Conservation (phyloP, 2,797 vertebrate genomes). For the Gobio occitaniae region DNA sequence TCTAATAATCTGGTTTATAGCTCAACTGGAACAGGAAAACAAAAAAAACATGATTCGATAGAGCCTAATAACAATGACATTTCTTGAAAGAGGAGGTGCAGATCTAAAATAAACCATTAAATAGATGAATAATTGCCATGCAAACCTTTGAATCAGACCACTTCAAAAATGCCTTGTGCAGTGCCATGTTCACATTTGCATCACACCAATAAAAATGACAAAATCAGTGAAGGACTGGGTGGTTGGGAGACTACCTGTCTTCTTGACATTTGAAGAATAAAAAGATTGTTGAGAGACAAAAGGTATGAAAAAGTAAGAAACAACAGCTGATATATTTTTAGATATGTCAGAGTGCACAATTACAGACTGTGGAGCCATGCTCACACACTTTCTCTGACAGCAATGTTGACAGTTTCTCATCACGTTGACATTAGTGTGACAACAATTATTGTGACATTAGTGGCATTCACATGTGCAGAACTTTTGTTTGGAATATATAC, state of each 20-base stretch:
- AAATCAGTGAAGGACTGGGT: background rate
- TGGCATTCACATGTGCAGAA: background rate
- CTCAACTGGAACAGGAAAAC: background rate
- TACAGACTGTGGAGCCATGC: background rate
- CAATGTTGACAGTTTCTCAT: slow-evolving; percentile 3
- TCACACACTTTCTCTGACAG: background rate
- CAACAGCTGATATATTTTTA: background rate
- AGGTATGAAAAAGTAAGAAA: background rate
- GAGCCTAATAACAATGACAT: background rate
- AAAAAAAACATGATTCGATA: background rate
- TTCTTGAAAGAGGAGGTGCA: background rate
- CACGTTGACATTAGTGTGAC: background rate
- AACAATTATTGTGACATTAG: background rate
- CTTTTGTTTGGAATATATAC: background rate
- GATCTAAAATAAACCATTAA: background rate
- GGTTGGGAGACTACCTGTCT: background rate
- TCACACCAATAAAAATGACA: background rate
- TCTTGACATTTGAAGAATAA: background rate
- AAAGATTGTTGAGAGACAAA: background rate
- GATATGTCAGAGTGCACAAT: background rate
- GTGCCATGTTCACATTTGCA: background rate
- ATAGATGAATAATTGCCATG: background rate
- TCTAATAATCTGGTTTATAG: slow-evolving; percentile 1
- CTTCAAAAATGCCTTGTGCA: background rate
- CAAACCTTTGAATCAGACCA: background rate